These are phyloP conservation scores for Aradophagus sp. DNA, from an alignment of 1,140 invertebrate genomes.

Conservation along the genomic window DNA sequence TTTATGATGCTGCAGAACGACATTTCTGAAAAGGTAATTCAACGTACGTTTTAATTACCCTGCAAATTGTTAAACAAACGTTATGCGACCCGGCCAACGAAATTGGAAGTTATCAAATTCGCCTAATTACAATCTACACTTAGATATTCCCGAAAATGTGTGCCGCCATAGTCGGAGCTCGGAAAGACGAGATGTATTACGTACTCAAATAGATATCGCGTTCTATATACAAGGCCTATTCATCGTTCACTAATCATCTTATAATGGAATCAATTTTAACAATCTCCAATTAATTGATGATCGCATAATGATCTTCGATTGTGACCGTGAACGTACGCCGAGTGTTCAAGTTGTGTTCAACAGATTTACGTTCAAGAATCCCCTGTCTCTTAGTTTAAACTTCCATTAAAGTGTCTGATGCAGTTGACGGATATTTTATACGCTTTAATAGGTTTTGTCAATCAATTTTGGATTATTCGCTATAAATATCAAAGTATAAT, in stretches of 20 bases:
- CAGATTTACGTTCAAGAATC: slow-evolving; percentile 23
- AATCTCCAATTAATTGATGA: slow-evolving; percentile 47
- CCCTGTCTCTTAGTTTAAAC: slow-evolving; percentile 18
- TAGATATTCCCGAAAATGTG: slow-evolving; percentile 19
- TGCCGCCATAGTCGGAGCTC: slow-evolving; percentile 10
- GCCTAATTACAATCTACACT: slow-evolving; percentile 30
- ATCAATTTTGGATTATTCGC: too few species aligned
- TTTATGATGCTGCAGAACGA: too few species aligned
- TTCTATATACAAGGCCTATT: slow-evolving; percentile 36
- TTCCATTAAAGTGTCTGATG: background rate
- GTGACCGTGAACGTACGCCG: slow-evolving; percentile 15
- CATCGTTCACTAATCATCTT: slow-evolving; percentile 38
- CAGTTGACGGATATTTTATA: too few species aligned
- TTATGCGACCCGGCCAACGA: background rate
- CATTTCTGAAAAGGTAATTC: background rate
- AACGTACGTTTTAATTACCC: slow-evolving; percentile 4
- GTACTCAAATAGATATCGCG: slow-evolving; percentile 27
- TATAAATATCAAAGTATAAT: too few species aligned
- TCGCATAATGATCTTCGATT: slow-evolving; percentile 45
- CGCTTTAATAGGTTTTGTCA: too few species aligned
- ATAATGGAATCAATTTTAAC: slow-evolving; percentile 51
- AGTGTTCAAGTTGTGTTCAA: slow-evolving; percentile 11
- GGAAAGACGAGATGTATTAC: slow-evolving; percentile 27
- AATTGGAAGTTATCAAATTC: slow-evolving; percentile 17
- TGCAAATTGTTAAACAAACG: slow-evolving; percentile 3